Evolutionary conservation across 2,113 vertebrate species (phyloP), one percentile per base, ranked within the genome.

Genomic region (Trochalopteron elliotii): DNA sequence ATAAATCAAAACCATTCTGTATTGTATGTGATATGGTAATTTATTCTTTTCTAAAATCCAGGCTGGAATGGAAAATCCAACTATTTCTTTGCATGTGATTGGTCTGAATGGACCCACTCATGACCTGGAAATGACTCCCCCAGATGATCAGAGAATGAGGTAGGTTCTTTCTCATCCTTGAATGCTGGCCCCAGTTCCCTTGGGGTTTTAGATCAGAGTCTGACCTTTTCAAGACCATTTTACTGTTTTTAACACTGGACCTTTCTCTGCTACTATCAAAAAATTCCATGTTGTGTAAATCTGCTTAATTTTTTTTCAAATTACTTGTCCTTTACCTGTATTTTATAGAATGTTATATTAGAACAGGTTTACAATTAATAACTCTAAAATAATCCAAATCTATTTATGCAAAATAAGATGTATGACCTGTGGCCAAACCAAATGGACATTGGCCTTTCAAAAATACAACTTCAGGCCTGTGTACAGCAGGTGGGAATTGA

Each of bases 41-140:
- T 75, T 37, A 30, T 55, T 77, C 39, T 81, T 42, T 27, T 71
- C 95, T 84, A 2, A 94, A 77, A 87, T 93, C 39, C 95, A 99
- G 99, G 99, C 98, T 10, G 99, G 99, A 16, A 98, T 98, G 93
- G 99, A 99, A 94, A 99, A 99, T 94, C 99, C 99, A 10, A 98
- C 98, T 11, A 99, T 99, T 94, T 98, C 98, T 74, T 97, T 99
- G 82, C 99, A 99, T 5, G 98, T 99, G 25, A 99, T 99, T 42
- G 99, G 99, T 96, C 97, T 99, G 33, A 99, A 99, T 3, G 99
- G 99, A 11, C 99, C 99, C 25, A 98, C 98, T 23, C 99, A 99
- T 84, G 99, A 99, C 59, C 98, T 99, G 76, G 99, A 99, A 97
- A 99, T 99, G 99, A 98, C 97, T 89, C 98, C 98, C 5, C 99